phyloP scores from a whole-genome alignment of 2,888 invertebrate species.

The Carcina quercana region DNA sequence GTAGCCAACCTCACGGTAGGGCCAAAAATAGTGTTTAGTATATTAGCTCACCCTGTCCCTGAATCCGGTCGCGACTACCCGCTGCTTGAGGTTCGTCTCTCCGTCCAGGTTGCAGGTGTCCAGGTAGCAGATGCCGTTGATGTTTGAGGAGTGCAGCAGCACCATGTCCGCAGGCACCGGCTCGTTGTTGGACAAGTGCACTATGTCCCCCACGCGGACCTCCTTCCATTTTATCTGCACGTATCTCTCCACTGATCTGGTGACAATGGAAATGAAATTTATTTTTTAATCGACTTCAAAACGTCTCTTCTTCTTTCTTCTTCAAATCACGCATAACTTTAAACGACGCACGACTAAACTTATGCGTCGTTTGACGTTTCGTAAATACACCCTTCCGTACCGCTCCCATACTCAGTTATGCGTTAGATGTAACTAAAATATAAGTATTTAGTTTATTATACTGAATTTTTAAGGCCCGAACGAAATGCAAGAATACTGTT shows the following conservation, averaged over 20 bases:
- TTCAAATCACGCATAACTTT: no score
- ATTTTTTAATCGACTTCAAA: no score
- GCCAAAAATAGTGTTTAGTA: constrained; percentile 10
- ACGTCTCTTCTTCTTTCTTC: no score
- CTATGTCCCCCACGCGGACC: constrained; percentile 93
- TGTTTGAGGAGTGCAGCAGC: constrained; percentile 89
- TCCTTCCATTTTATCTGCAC: constrained; percentile 92
- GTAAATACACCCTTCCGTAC: no score
- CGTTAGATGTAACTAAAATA: no score
- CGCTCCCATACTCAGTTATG: no score
- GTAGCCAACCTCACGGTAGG: no score
- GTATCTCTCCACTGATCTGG: constrained; percentile 87
- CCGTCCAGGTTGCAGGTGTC: constrained; percentile 98
- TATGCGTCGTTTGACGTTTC: no score
- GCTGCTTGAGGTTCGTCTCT: constrained; percentile 95
- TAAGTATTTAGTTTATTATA: no score
- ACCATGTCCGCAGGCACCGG: constrained; percentile 97
- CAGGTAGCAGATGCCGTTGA: constrained; percentile 91
- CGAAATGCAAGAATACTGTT: no score
- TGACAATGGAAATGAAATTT: constrained; percentile 10
- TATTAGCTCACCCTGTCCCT: constrained; percentile 75
- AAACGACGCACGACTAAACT: no score
- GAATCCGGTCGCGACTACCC: constrained; percentile 88
- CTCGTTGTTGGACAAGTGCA: constrained; percentile 97
- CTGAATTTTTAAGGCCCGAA: no score